Conservation (phyloP, 2,888 invertebrate genomes). For the Isoperla grammatica region DNA sequence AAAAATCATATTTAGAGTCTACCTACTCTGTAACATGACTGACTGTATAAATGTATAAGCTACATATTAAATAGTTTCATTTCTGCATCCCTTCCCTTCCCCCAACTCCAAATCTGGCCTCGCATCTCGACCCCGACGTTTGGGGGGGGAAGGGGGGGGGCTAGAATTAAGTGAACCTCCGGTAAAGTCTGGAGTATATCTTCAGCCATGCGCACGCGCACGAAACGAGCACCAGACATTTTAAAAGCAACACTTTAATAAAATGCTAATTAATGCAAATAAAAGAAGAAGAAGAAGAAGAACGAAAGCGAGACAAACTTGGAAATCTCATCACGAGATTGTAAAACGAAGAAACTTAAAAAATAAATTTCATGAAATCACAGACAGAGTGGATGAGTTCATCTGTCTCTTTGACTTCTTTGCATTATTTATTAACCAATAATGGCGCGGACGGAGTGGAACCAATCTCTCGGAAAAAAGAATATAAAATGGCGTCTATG, state of each 20-base stretch:
- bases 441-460: neutral
- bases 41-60: too few species aligned
- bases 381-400: neutral
- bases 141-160: too few species aligned
- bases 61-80: too few species aligned
- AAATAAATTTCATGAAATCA: neutral
- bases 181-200: too few species aligned
- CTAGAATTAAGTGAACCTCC: too few species aligned
- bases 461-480: neutral
- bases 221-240: too few species aligned
- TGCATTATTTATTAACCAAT: conserved; percentile 4
- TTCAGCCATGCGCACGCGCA: too few species aligned
- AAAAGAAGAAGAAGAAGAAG: neutral
- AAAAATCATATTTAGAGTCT: too few species aligned
- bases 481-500: neutral
- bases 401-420: neutral
- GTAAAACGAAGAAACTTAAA: neutral
- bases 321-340: neutral
- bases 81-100: too few species aligned
- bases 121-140: too few species aligned
- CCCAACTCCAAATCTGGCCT: too few species aligned
- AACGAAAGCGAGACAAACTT: neutral
- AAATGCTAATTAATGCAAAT: neutral
- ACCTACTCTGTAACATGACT: too few species aligned
- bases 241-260: neutral